Percentiles rank a stretch among this genome's conserved stretches.
Conservation (phyloP, 2,797 vertebrate genomes). For the Synanceia verrucosa region DNA sequence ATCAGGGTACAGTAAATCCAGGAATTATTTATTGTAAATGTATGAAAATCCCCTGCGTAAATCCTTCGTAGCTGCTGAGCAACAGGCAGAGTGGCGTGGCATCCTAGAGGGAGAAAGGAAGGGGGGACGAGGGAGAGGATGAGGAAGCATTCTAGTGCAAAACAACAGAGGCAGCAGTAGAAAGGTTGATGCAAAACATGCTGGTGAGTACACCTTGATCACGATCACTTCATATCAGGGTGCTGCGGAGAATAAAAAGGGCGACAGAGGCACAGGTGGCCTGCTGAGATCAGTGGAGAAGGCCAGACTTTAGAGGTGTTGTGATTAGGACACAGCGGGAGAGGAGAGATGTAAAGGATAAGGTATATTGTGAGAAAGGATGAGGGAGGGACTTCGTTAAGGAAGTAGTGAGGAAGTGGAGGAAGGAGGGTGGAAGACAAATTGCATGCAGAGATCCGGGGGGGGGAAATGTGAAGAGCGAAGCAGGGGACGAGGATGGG, state of each 20-base stretch:
- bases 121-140: background rate
- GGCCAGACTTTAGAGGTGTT: slow-evolving; percentile 1
- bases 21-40: slow-evolving; percentile 81
- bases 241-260: slow-evolving; percentile 22
- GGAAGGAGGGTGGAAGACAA: background rate
- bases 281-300: slow-evolving; percentile 49
- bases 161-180: slow-evolving; percentile 23
- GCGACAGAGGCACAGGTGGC: background rate
- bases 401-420: background rate
- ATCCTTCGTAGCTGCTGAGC: slow-evolving; percentile 67
- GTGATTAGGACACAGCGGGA: slow-evolving; percentile 34
- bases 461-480: slow-evolving; percentile 12
- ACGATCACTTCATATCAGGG: background rate
- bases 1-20: slow-evolving; percentile 75
- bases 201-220: background rate
- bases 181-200: slow-evolving; percentile 24
- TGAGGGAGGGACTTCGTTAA: slow-evolving; percentile 16
- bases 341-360: slow-evolving; percentile 4
- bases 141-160: slow-evolving; percentile 32
- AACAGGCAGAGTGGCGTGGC: slow-evolving; percentile 40
- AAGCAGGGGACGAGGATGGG: slow-evolving; percentile 30
- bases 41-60: slow-evolving; percentile 76
- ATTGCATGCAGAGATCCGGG: slow-evolving; percentile 28
- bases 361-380: background rate
- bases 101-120: background rate